Evolutionary conservation across 2,888 invertebrate genomes (phyloP).

Genomic region (Myopa testacea): DNA sequence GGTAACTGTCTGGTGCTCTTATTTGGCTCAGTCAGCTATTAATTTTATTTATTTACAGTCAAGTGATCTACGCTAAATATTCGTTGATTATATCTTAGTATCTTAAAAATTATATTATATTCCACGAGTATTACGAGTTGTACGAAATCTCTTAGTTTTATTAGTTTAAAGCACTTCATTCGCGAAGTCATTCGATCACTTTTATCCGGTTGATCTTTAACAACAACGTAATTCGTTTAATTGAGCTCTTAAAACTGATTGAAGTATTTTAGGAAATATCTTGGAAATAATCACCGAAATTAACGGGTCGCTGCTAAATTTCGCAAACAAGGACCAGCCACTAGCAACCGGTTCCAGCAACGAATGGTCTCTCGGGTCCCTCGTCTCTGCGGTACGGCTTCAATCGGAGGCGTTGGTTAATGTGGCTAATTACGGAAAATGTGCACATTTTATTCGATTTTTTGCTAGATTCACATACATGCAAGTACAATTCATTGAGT

Average conservation of each 20-base stretch:
- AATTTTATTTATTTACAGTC: no score
- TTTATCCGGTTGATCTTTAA: background rate
- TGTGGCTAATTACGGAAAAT: constrained; percentile 23
- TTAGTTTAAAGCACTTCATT: no score
- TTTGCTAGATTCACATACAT: background rate
- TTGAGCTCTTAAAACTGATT: constrained; percentile 9
- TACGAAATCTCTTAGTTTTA: no score
- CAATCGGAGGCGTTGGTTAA: constrained; percentile 28
- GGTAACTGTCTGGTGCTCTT: no score
- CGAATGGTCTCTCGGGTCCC: background rate
- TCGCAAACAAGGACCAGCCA: background rate
- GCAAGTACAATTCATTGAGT: background rate
- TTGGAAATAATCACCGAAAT: constrained; percentile 1
- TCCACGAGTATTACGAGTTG: no score
- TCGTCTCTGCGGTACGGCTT: background rate
- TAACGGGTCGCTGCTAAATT: background rate
- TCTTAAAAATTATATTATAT: no score
- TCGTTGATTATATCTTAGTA: no score
- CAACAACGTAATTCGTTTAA: background rate
- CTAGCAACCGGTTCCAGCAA: background rate
- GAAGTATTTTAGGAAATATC: background rate
- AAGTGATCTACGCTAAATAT: no score
- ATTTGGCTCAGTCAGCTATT: no score
- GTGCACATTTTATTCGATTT: constrained; percentile 24
- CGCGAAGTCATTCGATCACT: background rate